phyloP scores from a whole-genome alignment of 1,140 invertebrate genomes.

The Lordiphosa clarofinis region DNA sequence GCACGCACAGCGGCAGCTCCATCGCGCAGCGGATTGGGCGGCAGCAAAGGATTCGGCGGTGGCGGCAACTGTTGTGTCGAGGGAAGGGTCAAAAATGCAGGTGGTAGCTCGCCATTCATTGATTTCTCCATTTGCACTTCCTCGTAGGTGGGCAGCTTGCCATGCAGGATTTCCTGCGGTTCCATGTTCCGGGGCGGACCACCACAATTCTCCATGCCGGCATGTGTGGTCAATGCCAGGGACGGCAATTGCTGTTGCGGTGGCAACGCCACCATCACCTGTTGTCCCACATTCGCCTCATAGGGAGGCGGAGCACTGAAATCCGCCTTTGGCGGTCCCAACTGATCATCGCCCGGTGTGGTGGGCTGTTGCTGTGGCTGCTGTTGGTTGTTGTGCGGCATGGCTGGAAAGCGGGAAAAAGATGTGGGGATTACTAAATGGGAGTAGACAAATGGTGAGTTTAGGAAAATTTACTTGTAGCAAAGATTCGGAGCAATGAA shows the following conservation, averaged over 20 bases:
- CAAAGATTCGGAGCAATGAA: too few relatives aligned
- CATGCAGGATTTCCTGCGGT: conserved; percentile 80
- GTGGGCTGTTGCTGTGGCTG: conserved; percentile 19
- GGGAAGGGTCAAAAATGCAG: conserved; percentile 61
- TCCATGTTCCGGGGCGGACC: neutral
- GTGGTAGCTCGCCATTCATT: conserved; percentile 85
- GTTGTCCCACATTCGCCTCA: conserved; percentile 60
- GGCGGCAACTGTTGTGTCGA: conserved; percentile 61
- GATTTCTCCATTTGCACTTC: conserved; percentile 93
- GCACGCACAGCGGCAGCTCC: conserved; percentile 77
- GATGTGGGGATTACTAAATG: too few relatives aligned
- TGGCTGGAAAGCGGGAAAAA: too few relatives aligned
- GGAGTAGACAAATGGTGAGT: too few relatives aligned
- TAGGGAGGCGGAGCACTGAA: conserved; percentile 93
- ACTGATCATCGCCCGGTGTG: conserved; percentile 80
- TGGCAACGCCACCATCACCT: conserved; percentile 28
- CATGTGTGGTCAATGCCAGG: conserved; percentile 39
- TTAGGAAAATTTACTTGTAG: too few relatives aligned
- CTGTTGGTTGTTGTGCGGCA: conserved; percentile 65
- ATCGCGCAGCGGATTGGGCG: conserved; percentile 76
- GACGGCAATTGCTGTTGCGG: conserved; percentile 39
- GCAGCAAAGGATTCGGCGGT: conserved; percentile 57
- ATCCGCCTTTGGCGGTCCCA: conserved; percentile 89
- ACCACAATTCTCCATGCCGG: neutral
- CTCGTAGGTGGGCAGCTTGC: conserved; percentile 93